Percentiles rank a stretch among this genome's conserved stretches.
Conservation (phyloP, 2,113 vertebrate genomes). For the Neolamprologus longior region DNA sequence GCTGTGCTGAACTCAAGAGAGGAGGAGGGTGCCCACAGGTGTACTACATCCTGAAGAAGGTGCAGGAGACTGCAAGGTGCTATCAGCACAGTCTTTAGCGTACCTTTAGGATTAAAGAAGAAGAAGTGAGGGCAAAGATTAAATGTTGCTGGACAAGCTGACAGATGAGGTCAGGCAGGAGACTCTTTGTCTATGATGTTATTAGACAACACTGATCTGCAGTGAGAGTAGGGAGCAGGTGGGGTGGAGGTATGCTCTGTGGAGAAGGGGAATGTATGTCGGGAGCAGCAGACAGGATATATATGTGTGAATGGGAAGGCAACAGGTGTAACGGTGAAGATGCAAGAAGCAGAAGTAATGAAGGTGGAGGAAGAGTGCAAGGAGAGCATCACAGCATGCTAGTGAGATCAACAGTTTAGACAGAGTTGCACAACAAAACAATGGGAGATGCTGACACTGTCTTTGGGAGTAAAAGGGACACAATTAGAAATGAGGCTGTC, state of each 20-base stretch:
- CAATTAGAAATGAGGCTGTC: background rate
- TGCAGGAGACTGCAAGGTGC: background rate
- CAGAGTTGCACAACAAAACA: background rate
- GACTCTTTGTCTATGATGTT: background rate
- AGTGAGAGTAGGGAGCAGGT: background rate
- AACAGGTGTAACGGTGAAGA: background rate
- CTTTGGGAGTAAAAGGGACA: accelerated
- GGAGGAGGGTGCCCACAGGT: background rate
- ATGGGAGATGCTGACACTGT: background rate
- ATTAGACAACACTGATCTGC: background rate
- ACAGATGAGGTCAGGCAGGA: background rate
- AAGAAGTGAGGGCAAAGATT: background rate
- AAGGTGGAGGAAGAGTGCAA: background rate
- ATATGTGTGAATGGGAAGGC: background rate
- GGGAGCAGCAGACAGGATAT: accelerated
- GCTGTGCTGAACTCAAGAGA: background rate
- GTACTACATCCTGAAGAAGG: background rate
- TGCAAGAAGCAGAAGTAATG: background rate
- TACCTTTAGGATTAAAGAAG: background rate
- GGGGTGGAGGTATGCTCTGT: background rate
- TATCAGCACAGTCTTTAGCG: background rate
- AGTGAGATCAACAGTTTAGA: background rate
- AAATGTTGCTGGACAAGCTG: background rate
- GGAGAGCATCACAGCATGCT: accelerated
- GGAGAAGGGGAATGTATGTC: background rate